These are phyloP conservation scores for Acanthacorydalis orientalis DNA, from an alignment of 2,888 invertebrate genomes.

Conservation along the genomic window DNA sequence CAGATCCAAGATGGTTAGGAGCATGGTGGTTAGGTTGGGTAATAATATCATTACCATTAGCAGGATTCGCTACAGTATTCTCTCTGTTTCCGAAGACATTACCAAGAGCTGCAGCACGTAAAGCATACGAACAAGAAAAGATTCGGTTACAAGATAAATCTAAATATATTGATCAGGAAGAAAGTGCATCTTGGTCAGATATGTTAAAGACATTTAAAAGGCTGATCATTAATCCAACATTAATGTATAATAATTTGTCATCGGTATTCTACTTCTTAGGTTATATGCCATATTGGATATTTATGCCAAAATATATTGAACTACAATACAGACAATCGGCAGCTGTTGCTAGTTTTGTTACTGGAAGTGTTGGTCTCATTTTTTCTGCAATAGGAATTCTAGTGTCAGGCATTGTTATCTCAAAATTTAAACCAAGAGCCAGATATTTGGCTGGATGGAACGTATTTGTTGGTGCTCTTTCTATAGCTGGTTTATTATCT, in stretches of 20 bases:
- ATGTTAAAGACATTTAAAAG: slow-evolving; percentile 46
- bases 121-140: slow-evolving; percentile 17
- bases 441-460: slow-evolving; percentile 52
- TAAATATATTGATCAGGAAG: slow-evolving; percentile 16
- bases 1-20: slow-evolving; percentile 62
- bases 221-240: slow-evolving; percentile 44
- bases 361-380: slow-evolving; percentile 51
- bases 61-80: slow-evolving; percentile 40
- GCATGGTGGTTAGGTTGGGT: slow-evolving; percentile 75
- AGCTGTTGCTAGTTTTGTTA: slow-evolving; percentile 54
- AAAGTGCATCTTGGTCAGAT: slow-evolving; percentile 33
- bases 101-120: slow-evolving; percentile 43
- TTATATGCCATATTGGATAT: slow-evolving; percentile 62
- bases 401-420: slow-evolving; percentile 46
- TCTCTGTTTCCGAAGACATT: slow-evolving; percentile 52
- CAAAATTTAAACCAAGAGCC: slow-evolving; percentile 46
- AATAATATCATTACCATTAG: slow-evolving; percentile 37
- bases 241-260: slow-evolving; percentile 56
- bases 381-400: slow-evolving; percentile 52
- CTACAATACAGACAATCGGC: slow-evolving; percentile 64
- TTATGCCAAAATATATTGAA: slow-evolving; percentile 70
- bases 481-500: slow-evolving; percentile 42
- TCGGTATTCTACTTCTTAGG: slow-evolving; percentile 56
- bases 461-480: slow-evolving; percentile 42
- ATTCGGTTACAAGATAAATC: slow-evolving; percentile 8